phyloP scores from a whole-genome alignment of 2,797 vertebrate species.

The Calcarius lapponicus region DNA sequence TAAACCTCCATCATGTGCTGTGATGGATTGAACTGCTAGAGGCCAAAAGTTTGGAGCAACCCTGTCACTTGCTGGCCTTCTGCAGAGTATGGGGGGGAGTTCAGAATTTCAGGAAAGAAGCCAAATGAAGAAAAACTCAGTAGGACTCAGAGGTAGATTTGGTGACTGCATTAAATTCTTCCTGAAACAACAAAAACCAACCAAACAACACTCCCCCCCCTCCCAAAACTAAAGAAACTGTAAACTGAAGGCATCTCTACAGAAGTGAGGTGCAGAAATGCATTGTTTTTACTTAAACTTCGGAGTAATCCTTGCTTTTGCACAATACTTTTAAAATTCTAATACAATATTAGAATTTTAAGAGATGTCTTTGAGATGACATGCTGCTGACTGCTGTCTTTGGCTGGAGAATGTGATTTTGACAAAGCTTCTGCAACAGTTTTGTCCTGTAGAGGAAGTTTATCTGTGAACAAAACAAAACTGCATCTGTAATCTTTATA shows the following conservation, averaged over 20 bases:
- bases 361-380: not conserved
- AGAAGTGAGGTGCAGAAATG: not conserved
- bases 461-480: not conserved
- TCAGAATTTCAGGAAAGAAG: not conserved
- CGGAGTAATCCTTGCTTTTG: not conserved
- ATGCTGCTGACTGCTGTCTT: not conserved
- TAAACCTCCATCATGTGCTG: not conserved
- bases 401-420: not conserved
- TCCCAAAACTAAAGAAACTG: not conserved
- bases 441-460: not conserved
- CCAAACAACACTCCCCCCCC: rapidly evolving
- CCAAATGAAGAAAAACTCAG: not conserved
- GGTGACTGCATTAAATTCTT: not conserved
- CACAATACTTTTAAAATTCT: not conserved
- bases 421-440: not conserved
- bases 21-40: not conserved
- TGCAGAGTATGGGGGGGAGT: not conserved
- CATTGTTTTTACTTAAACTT: not conserved
- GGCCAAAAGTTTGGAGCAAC: not conserved
- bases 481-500: not conserved
- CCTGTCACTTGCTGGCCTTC: not conserved
- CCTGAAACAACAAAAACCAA: not conserved
- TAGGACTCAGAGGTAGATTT: not conserved
- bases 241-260: not conserved
- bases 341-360: not conserved